Conservation (phyloP, 2,113 vertebrate genomes). For the Probosciger aterrimus region DNA sequence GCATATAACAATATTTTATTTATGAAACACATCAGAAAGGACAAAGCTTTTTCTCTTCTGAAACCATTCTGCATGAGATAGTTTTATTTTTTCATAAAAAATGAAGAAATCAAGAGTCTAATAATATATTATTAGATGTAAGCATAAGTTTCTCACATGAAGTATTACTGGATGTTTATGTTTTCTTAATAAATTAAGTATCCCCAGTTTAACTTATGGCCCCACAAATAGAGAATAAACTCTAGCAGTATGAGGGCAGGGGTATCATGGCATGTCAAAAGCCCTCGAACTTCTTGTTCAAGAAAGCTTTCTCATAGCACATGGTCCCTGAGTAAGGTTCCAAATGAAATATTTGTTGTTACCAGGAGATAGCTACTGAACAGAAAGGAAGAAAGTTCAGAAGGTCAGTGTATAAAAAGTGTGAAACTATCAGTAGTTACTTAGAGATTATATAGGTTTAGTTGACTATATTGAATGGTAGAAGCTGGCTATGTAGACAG, state of each 20-base stretch:
- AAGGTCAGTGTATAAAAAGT: neutral
- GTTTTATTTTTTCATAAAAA: neutral
- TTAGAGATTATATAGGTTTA: neutral
- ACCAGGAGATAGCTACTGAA: neutral
- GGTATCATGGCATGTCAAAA: neutral
- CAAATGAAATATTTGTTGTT: neutral
- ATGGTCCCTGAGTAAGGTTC: neutral
- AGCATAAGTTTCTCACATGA: neutral
- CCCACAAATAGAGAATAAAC: neutral
- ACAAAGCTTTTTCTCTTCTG: neutral
- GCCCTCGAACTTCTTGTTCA: neutral
- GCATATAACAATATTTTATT: neutral
- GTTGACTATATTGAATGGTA: neutral
- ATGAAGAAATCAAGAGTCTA: neutral
- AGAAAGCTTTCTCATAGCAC: fast-evolving
- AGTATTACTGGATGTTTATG: neutral
- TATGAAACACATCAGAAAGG: neutral
- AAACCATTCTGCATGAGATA: neutral
- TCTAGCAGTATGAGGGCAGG: neutral
- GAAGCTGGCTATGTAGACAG: neutral
- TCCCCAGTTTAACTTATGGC: neutral
- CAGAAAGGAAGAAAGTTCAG: neutral
- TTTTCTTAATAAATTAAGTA: neutral
- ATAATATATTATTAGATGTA: neutral
- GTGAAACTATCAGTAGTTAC: neutral